Conservation (phyloP, 2,797 vertebrate genomes). For the Sebastes itinus region DNA sequence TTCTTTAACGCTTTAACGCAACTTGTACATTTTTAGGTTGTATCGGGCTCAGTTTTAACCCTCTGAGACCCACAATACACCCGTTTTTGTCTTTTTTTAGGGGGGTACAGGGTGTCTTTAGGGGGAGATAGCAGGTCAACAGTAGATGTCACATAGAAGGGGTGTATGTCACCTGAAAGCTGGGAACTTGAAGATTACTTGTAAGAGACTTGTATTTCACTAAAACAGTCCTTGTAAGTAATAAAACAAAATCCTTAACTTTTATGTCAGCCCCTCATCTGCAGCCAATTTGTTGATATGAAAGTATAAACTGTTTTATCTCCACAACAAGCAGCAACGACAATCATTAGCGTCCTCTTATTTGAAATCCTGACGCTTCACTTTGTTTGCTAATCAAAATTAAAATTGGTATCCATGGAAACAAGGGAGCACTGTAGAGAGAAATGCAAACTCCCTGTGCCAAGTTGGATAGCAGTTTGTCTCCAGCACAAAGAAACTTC, state of each 20-base stretch:
- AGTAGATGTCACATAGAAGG: too few relatives aligned
- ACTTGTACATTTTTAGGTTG: too few relatives aligned
- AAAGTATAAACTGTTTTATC: background rate
- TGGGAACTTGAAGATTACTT: too few relatives aligned
- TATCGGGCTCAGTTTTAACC: too few relatives aligned
- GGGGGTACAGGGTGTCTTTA: too few relatives aligned
- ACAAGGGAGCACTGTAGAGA: constrained; percentile 27
- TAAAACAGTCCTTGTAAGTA: background rate
- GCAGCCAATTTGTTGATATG: background rate
- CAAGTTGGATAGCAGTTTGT: constrained; percentile 29
- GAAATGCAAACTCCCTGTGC: constrained; percentile 9
- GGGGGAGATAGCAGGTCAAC: too few relatives aligned
- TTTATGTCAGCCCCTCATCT: background rate
- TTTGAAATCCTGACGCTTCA: background rate
- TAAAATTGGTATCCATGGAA: constrained; percentile 52
- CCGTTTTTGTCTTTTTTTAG: too few relatives aligned
- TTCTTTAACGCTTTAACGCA: too few relatives aligned
- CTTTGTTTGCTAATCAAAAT: constrained; percentile 37
- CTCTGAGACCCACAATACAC: too few relatives aligned
- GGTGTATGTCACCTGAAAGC: too few relatives aligned
- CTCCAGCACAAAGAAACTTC: background rate
- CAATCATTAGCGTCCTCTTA: background rate
- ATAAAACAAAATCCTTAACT: background rate
- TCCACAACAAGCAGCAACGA: background rate
- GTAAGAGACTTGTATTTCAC: background rate